These are phyloP conservation scores for Carduelis carduelis DNA, from an alignment of 2,797 vertebrate genomes.

Conservation along the genomic window DNA sequence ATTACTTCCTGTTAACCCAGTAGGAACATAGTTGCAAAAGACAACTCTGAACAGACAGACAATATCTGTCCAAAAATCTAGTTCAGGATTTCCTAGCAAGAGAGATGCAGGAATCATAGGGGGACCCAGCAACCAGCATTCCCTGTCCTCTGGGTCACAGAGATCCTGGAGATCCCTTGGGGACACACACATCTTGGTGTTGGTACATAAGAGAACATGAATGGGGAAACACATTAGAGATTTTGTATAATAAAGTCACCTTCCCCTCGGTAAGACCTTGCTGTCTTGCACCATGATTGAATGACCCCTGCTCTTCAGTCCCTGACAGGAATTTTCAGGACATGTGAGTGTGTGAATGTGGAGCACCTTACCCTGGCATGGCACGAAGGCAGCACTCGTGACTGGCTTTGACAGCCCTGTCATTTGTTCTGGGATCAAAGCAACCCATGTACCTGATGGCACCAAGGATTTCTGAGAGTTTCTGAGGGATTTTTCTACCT, in stretches of 20 bases:
- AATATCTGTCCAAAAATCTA: neutral
- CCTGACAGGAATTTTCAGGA: neutral
- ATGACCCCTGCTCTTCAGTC: neutral
- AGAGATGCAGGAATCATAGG: neutral
- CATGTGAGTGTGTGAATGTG: rapidly evolving
- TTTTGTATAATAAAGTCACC: neutral
- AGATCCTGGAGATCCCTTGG: neutral
- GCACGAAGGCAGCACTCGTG: rapidly evolving
- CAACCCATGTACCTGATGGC: neutral
- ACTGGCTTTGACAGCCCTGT: neutral
- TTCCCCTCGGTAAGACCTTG: neutral
- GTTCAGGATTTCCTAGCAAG: neutral
- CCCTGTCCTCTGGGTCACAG: neutral
- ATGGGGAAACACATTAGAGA: neutral
- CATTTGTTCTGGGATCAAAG: neutral
- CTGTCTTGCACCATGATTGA: neutral
- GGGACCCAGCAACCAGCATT: neutral
- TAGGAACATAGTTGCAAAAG: neutral
- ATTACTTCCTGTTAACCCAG: neutral
- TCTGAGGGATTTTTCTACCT: neutral
- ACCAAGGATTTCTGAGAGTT: neutral
- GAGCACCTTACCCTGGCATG: neutral
- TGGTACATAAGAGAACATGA: neutral
- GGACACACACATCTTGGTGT: neutral
- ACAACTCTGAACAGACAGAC: neutral